Evolutionary conservation across 2,797 vertebrate species (phyloP).

Genomic region (Enteromius unitaeniatus): DNA sequence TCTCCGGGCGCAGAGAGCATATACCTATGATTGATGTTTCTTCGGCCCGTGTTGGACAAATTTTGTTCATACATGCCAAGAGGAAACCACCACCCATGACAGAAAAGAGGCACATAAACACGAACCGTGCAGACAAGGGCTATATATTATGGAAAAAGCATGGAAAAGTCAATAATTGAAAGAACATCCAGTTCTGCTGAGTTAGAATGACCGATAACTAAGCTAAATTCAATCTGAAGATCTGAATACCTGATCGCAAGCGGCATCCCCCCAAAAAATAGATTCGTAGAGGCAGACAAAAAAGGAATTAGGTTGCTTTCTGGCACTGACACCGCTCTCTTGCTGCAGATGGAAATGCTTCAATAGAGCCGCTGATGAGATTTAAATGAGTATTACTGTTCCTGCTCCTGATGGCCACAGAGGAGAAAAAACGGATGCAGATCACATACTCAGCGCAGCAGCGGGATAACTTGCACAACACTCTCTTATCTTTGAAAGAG

Average conservation of each 20-base stretch:
- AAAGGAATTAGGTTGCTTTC: slow-evolving; percentile 51
- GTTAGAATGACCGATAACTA: neutral
- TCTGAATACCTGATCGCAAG: slow-evolving; percentile 25
- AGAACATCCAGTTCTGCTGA: neutral
- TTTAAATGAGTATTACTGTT: slow-evolving; percentile 61
- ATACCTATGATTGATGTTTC: neutral
- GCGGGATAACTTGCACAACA: slow-evolving; percentile 38
- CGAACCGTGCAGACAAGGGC: neutral
- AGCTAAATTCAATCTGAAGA: slow-evolving; percentile 33
- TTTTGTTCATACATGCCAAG: neutral
- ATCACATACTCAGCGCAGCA: slow-evolving; percentile 45
- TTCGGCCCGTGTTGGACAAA: neutral
- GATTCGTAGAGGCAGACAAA: slow-evolving; percentile 33
- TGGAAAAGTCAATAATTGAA: slow-evolving; percentile 1
- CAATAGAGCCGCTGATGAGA: slow-evolving; percentile 60
- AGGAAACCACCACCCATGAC: slow-evolving; percentile 19
- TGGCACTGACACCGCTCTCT: slow-evolving; percentile 35
- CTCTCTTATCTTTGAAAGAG: slow-evolving; percentile 41
- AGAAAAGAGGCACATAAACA: neutral
- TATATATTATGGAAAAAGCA: neutral
- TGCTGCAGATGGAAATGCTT: slow-evolving; percentile 51
- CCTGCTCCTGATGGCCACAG: slow-evolving; percentile 30
- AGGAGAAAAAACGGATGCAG: slow-evolving; percentile 45
- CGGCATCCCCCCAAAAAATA: neutral
- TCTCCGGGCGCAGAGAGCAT: slow-evolving; percentile 19